Evolutionary conservation across 53 echinoderm and acorn worm species (phyloP).

Genomic region (Paracentrotus lividus): DNA sequence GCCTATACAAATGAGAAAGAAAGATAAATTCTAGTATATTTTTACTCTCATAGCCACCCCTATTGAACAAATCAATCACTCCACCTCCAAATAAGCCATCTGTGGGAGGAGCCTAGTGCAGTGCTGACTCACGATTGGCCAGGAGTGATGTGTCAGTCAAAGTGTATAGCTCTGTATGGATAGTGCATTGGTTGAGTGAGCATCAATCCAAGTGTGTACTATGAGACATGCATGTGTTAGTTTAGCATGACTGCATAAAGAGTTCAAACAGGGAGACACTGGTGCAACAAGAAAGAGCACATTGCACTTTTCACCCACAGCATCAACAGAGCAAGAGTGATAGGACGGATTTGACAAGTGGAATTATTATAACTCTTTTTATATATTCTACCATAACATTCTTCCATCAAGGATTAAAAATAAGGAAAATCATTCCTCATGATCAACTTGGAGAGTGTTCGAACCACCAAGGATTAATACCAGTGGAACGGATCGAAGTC

Average conservation of each 20-base stretch:
- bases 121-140: slow-evolving; percentile 48
- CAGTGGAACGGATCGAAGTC: neutral
- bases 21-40: neutral
- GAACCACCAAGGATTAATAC: slow-evolving; percentile 32
- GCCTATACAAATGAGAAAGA: neutral
- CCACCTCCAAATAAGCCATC: slow-evolving; percentile 61
- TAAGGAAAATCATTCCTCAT: slow-evolving; percentile 9
- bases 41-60: slow-evolving; percentile 2
- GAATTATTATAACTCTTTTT: slow-evolving; percentile 39
- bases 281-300: neutral
- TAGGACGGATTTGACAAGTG: slow-evolving; percentile 29
- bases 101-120: slow-evolving; percentile 30
- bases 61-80: slow-evolving; percentile 59
- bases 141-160: slow-evolving; percentile 54
- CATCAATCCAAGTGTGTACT: slow-evolving; percentile 61
- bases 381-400: slow-evolving; percentile 12
- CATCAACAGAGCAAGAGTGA: slow-evolving; percentile 4
- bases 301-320: slow-evolving; percentile 28
- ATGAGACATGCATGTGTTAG: slow-evolving; percentile 57
- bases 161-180: slow-evolving; percentile 45
- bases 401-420: neutral
- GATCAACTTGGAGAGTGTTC: slow-evolving; percentile 4
- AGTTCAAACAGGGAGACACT: slow-evolving; percentile 51
- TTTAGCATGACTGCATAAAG: slow-evolving; percentile 46
- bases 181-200: slow-evolving; percentile 63